Percentiles rank a stretch among this genome's conserved stretches.
Conservation (phyloP, 2,888 invertebrate species). For the Acleris laterana region DNA sequence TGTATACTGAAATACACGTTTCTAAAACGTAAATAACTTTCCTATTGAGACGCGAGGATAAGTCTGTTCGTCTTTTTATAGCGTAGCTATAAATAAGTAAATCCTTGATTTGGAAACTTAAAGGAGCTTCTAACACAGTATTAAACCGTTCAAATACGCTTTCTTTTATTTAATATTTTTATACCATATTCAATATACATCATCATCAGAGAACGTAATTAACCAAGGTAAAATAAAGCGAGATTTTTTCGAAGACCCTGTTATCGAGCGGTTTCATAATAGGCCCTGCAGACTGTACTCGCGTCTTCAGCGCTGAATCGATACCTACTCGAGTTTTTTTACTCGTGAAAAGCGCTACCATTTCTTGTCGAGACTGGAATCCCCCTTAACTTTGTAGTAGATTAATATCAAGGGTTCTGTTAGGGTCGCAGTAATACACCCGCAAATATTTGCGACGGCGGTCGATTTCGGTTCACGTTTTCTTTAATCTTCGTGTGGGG, state of each 20-base stretch:
- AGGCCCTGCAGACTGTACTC: conserved; percentile 10
- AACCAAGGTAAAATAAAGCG: background rate
- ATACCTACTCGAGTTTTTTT: conserved; percentile 56
- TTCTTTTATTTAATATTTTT: too few species aligned
- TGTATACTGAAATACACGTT: too few species aligned
- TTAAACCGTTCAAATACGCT: too few species aligned
- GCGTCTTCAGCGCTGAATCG: conserved; percentile 54
- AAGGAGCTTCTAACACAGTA: too few species aligned
- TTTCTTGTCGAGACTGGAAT: conserved; percentile 50
- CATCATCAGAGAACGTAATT: too few species aligned
- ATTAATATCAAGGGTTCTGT: conserved; percentile 49
- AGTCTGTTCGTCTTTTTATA: too few species aligned
- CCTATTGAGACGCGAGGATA: too few species aligned
- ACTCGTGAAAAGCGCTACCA: conserved; percentile 48
- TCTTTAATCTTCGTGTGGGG: conserved; percentile 28
- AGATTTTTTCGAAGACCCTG: background rate
- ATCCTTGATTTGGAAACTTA: too few species aligned
- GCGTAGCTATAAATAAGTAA: too few species aligned
- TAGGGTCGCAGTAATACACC: conserved; percentile 23
- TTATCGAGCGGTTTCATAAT: conserved; percentile 19
- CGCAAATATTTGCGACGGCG: conserved; percentile 29
- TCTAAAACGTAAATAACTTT: too few species aligned
- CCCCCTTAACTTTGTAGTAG: conserved; percentile 51
- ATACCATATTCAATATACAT: too few species aligned
- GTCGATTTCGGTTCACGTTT: conserved; percentile 21